phyloP scores from a whole-genome alignment of 2,797 vertebrate genomes.

The Bryconaethiops microstoma region DNA sequence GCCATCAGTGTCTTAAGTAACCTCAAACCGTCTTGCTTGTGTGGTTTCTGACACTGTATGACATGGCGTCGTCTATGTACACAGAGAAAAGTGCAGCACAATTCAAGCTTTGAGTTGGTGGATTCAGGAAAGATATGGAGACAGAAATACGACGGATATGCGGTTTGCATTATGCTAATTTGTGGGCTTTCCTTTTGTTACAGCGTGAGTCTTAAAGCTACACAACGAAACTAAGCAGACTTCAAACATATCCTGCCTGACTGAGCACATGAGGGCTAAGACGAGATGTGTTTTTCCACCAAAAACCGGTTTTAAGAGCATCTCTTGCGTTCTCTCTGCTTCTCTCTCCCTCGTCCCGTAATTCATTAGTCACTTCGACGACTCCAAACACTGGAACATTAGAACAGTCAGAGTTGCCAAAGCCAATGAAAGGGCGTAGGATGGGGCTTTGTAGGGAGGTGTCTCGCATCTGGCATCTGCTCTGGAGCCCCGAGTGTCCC shows the following conservation, averaged over 20 bases:
- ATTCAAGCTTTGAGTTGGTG: too few species aligned
- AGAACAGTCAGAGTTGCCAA: conserved; percentile 52
- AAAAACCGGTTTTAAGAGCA: not conserved
- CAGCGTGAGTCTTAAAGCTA: not conserved
- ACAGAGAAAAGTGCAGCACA: not conserved
- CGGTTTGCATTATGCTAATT: not conserved
- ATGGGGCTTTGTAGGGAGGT: conserved; percentile 30
- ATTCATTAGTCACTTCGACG: conserved; percentile 53
- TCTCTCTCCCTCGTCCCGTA: conserved; percentile 39
- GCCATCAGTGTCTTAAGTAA: not conserved
- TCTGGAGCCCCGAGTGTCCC: conserved; percentile 43
- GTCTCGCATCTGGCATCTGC: conserved; percentile 50
- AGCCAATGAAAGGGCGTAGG: conserved; percentile 56
- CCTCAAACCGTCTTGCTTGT: not conserved
- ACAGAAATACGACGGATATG: too few species aligned
- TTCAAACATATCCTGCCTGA: not conserved
- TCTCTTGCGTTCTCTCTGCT: conserved; percentile 29
- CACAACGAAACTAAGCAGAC: not conserved
- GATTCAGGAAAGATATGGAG: too few species aligned
- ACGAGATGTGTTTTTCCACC: not conserved
- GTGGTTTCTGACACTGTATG: not conserved
- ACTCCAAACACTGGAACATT: conserved; percentile 55
- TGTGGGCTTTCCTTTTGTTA: not conserved
- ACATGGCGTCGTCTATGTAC: not conserved
- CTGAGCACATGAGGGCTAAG: not conserved